A percentile compares a stretch with the other conserved stretches of the same genome.
phyloP scores from a whole-genome alignment of 2,888 invertebrate species.

The Chrysina gloriosa region DNA sequence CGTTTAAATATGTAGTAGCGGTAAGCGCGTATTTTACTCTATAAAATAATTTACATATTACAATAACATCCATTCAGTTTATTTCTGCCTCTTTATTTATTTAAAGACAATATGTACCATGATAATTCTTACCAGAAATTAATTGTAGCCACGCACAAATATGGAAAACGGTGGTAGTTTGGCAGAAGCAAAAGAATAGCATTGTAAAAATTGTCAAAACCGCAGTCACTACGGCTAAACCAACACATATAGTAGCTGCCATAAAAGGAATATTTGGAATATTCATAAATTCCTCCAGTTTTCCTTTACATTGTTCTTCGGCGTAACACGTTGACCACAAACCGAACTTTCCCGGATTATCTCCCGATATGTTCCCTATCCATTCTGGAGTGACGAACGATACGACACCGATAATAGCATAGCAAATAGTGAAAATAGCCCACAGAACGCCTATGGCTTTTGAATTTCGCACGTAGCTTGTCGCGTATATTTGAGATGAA shows the following conservation, averaged over 20 bases:
- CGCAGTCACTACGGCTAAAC: conserved; percentile 85
- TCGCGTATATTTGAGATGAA: conserved; percentile 89
- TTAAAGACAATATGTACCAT: no score
- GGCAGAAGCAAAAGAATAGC: conserved; percentile 92
- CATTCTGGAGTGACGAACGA: conserved; percentile 96
- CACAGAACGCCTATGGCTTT: conserved; percentile 97
- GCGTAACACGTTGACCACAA: conserved; percentile 89
- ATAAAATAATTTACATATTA: no score
- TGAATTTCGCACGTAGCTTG: conserved; percentile 90
- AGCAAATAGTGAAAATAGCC: conserved; percentile 98
- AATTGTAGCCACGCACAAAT: conserved; percentile 96
- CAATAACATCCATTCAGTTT: no score
- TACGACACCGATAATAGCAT: conserved; percentile 94
- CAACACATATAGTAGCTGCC: conserved; percentile 89
- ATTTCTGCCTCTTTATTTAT: no score
- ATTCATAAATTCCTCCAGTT: conserved; percentile 81
- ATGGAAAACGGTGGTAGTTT: conserved; percentile 92
- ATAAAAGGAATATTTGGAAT: conserved; percentile 87
- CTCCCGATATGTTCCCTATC: conserved; percentile 78
- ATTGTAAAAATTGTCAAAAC: conserved; percentile 89
- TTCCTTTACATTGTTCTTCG: conserved; percentile 82
- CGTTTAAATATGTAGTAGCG: no score
- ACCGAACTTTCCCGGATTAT: conserved; percentile 91
- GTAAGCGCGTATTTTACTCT: no score
- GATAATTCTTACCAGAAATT: conserved; percentile 89